phyloP scores from a whole-genome alignment of 2,888 invertebrate genomes.

The Trichacis sp. region DNA sequence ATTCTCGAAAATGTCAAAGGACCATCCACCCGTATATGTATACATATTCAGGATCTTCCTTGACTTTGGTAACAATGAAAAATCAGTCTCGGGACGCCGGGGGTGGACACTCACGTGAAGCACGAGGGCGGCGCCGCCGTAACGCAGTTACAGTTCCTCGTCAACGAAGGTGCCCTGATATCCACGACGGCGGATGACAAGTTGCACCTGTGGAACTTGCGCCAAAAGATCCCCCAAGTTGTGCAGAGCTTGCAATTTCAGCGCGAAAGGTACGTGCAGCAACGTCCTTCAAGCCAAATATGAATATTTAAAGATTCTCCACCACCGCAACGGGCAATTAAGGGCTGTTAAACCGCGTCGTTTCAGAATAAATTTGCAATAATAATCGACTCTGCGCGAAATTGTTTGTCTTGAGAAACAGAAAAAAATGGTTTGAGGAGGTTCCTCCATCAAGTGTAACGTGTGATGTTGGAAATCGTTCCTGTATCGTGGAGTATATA shows the following conservation, averaged over 20 bases:
- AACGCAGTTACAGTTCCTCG: constrained; percentile 90
- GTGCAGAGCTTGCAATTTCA: constrained; percentile 98
- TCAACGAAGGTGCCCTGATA: constrained; percentile 97
- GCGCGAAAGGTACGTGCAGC: constrained; percentile 82
- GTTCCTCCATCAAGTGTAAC: too few species aligned
- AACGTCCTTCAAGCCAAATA: constrained; percentile 13
- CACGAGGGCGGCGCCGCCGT: constrained; percentile 87
- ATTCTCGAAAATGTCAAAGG: too few species aligned
- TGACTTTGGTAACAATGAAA: constrained; percentile 55
- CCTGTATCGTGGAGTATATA: too few species aligned
- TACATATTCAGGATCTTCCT: constrained; percentile 55
- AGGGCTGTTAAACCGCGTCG: constrained; percentile 28
- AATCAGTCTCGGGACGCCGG: constrained; percentile 92
- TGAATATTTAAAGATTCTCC: constrained; percentile 36
- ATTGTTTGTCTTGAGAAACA: not conserved
- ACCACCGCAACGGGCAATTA: constrained; percentile 12
- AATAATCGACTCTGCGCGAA: too few species aligned
- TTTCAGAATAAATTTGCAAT: too few species aligned
- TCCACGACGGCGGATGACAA: constrained; percentile 96
- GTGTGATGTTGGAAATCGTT: too few species aligned
- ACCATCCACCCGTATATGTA: too few species aligned
- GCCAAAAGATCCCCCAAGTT: constrained; percentile 93
- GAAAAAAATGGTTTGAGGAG: too few species aligned
- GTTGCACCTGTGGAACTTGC: constrained; percentile 97
- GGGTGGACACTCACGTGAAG: constrained; percentile 94